Conservation (phyloP, 2,113 vertebrate species). For the Myotis brandtii region DNA sequence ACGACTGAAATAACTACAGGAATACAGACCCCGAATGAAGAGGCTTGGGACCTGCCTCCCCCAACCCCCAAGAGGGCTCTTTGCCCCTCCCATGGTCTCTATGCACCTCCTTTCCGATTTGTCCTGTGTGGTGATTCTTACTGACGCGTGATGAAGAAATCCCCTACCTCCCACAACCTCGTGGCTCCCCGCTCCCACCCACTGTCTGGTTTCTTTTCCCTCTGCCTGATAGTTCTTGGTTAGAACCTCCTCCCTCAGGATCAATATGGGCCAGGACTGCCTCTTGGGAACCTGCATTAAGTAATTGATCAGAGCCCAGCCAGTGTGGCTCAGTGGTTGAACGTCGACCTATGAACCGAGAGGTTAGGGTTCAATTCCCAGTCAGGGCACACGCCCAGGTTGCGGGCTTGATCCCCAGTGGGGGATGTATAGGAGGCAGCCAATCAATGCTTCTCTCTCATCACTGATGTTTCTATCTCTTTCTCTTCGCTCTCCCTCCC, state of each 20-base stretch:
- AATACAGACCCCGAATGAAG: neutral
- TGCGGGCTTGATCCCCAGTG: no score
- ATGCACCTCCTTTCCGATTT: neutral
- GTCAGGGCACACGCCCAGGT: no score
- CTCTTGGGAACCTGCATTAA: neutral
- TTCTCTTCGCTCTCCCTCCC: no score
- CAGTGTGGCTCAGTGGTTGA: no score
- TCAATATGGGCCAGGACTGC: neutral
- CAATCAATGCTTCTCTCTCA: no score
- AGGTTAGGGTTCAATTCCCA: no score
- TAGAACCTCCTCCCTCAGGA: neutral
- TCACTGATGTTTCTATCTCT: no score
- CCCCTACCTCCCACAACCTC: fast-evolving
- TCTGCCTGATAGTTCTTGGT: neutral
- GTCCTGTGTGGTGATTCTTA: neutral
- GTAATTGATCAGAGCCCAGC: neutral
- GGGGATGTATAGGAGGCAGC: no score
- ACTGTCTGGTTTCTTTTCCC: neutral
- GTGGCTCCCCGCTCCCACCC: neutral
- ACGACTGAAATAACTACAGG: neutral
- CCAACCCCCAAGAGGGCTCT: no score
- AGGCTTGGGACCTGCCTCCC: neutral
- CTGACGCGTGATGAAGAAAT: neutral
- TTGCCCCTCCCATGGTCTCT: neutral
- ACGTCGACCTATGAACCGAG: no score